These are phyloP conservation scores for Stictocephala bisonia DNA, from an alignment of 2,888 invertebrate genomes.

Conservation along the genomic window DNA sequence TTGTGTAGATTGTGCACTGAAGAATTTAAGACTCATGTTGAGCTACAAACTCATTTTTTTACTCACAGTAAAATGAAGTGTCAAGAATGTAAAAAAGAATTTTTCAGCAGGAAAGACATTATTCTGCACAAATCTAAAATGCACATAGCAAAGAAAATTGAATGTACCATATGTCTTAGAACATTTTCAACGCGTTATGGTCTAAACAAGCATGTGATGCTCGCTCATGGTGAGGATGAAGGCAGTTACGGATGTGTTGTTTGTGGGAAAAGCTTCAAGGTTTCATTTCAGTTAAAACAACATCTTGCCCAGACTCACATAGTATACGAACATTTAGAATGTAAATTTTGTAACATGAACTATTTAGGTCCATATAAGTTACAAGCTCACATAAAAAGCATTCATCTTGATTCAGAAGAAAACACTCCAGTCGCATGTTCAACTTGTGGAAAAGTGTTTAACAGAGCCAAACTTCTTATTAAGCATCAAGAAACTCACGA, in stretches of 20 bases:
- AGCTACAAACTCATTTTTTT: no score
- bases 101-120: no score
- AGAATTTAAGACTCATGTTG: no score
- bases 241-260: neutral
- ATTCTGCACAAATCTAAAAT: no score
- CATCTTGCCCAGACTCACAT: neutral
- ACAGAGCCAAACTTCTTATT: neutral
- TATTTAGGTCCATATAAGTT: slow-evolving; percentile 12
- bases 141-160: no score
- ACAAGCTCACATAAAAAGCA: slow-evolving; percentile 10
- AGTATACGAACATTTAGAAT: slow-evolving; percentile 20
- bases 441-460: slow-evolving; percentile 7
- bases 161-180: no score
- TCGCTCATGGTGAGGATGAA: slow-evolving; percentile 8
- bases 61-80: no score
- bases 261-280: slow-evolving; percentile 1
- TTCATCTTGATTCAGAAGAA: neutral
- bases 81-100: no score
- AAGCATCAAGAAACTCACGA: slow-evolving; percentile 4
- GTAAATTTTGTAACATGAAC: slow-evolving; percentile 1
- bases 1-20: no score
- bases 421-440: neutral
- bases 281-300: neutral
- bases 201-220: no score
- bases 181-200: no score